These are phyloP conservation scores for Trichonephila clavata DNA, from an alignment of 1,140 invertebrate species.

Conservation along the genomic window DNA sequence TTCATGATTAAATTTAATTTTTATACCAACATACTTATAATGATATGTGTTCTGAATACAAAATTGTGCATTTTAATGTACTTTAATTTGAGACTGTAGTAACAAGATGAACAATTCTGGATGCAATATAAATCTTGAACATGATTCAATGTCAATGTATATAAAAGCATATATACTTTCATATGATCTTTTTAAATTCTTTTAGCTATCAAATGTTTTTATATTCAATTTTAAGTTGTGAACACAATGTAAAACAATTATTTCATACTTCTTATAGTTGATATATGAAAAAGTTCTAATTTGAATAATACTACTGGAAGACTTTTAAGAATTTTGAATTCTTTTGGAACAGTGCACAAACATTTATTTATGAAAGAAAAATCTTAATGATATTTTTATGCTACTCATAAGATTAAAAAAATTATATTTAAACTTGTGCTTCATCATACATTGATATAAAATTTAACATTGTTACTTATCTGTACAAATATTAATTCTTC, in stretches of 20 bases:
- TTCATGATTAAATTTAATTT: background rate
- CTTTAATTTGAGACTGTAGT: background rate
- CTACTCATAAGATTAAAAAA: background rate
- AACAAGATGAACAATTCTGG: conserved; percentile 4
- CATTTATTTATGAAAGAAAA: conserved; percentile 53
- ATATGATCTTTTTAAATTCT: background rate
- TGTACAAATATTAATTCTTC: conserved; percentile 62
- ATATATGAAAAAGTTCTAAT: conserved; percentile 51
- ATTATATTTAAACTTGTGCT: conserved; percentile 29
- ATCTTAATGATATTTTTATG: background rate
- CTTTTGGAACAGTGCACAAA: conserved; percentile 46
- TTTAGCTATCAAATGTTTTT: background rate
- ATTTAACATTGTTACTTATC: conserved; percentile 61
- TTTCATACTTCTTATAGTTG: background rate
- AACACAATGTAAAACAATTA: conserved; percentile 8
- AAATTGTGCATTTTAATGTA: conserved; percentile 29
- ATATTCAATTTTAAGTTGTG: background rate
- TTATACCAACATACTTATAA: background rate
- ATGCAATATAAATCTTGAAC: background rate
- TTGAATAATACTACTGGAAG: conserved; percentile 71
- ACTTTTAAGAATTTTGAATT: conserved; percentile 65
- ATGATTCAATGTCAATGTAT: background rate
- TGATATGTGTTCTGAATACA: conserved; percentile 2
- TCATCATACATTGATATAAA: conserved; percentile 62
- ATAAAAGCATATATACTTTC: background rate